phyloP scores from a whole-genome alignment of 2,113 vertebrate genomes.

The Aspiorhynchus laticeps region DNA sequence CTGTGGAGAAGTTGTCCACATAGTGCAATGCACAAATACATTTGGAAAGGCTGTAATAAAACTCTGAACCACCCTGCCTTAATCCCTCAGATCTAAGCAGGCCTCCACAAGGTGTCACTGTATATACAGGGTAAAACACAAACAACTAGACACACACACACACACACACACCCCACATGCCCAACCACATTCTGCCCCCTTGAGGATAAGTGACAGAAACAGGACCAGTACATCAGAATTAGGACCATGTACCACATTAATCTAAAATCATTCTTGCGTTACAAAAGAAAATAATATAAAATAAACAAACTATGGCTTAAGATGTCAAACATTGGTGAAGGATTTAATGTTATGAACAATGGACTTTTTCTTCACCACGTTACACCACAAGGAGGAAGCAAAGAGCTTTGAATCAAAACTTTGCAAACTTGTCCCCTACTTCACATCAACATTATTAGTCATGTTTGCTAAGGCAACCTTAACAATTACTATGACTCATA shows the following conservation, averaged over 20 bases:
- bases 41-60: background rate
- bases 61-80: background rate
- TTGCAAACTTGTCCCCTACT: background rate
- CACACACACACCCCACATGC: background rate
- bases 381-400: constrained; percentile 66
- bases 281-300: background rate
- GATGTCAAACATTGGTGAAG: background rate
- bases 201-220: constrained; percentile 25
- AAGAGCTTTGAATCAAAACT: constrained; percentile 59
- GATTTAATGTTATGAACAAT: background rate
- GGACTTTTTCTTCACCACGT: background rate
- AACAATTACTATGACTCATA: background rate
- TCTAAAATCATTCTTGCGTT: background rate
- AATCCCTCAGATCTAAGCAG: background rate
- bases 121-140: background rate
- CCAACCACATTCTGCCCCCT: constrained; percentile 28
- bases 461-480: background rate
- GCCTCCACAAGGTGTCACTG: constrained; percentile 13
- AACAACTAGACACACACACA: background rate
- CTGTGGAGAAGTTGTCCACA: background rate
- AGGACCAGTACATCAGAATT: background rate
- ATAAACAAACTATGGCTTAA: background rate
- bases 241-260: background rate
- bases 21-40: too few relatives aligned
- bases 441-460: background rate